Evolutionary conservation across 2,113 vertebrate genomes (phyloP).

Genomic region (western clawed frog (Xenopus tropicalis)): UCB_Xtro_10.0 CM004444.2:167353001-167353500

Average conservation of each 20-base stretch:
- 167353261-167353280: not conserved
- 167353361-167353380: not conserved
- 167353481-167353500: no score
- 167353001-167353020: not conserved
- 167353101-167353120: not conserved
- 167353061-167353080: not conserved
- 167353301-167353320: not conserved
- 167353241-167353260: not conserved
- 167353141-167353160: not conserved
- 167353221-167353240: no score
- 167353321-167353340: no score
- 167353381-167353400: not conserved
- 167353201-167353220: not conserved
- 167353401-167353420: no score
- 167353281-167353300: not conserved
- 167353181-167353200: not conserved
- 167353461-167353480: no score
- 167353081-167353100: not conserved
- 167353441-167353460: not conserved
- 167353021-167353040: not conserved
- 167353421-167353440: no score
- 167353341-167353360: not conserved
- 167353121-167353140: not conserved
- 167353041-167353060: not conserved
- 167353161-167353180: not conserved